Conservation (phyloP, 2,113 vertebrate species). For the Leucosticte australis region DNA sequence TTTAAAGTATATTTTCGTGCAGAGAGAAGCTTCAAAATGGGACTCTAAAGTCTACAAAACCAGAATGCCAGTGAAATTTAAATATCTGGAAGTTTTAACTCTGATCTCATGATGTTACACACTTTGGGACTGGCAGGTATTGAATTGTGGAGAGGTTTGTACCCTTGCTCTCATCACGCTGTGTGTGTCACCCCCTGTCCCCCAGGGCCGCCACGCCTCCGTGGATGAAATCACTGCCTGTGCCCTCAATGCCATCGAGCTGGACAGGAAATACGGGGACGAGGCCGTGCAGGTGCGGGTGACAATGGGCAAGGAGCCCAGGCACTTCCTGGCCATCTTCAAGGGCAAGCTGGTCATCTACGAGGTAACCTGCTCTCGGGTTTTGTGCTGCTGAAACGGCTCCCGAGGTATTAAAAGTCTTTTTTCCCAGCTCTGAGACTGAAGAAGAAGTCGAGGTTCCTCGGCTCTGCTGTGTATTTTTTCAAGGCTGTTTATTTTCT, state of each 20-base stretch:
- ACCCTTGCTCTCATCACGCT: neutral
- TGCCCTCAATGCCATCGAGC: constrained; percentile 82
- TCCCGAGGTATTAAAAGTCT: no score
- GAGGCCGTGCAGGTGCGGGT: constrained; percentile 88
- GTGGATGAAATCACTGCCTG: constrained; percentile 85
- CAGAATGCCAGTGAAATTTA: neutral
- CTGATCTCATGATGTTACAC: accelerated
- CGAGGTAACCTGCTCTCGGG: constrained; percentile 67
- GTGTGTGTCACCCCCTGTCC: neutral
- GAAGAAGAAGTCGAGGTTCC: no score
- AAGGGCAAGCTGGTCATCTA: constrained; percentile 86
- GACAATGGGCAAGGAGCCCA: constrained; percentile 89
- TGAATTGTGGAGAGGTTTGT: neutral
- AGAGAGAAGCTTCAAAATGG: neutral
- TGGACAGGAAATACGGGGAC: constrained; percentile 82
- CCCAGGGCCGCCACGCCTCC: constrained; percentile 85
- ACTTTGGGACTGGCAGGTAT: neutral
- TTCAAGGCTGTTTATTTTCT: no score
- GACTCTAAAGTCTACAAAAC: neutral
- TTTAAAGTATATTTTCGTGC: neutral
- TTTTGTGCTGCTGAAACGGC: no score
- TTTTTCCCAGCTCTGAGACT: no score
- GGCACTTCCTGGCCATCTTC: constrained; percentile 90
- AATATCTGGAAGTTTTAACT: neutral
- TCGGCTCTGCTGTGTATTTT: no score